Evolutionary conservation across 1,140 invertebrate species (phyloP), one percentile per base, ranked within the genome.

Genomic region (Andrena cerasifolii): DNA sequence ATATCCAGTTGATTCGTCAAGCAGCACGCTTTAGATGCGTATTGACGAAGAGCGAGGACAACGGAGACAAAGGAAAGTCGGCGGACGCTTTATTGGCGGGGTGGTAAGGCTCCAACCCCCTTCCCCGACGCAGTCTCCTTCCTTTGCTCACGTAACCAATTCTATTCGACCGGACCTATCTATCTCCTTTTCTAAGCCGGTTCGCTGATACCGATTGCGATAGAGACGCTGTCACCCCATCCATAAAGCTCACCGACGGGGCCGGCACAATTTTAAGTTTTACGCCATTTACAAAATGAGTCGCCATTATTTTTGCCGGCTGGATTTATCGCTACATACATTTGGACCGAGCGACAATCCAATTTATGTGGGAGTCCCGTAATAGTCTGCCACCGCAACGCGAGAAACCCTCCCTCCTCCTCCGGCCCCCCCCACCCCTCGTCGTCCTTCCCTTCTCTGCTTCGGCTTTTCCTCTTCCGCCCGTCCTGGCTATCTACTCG

Each of bases 241-340:
- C 82, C 77, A 85, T 87, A 82, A 89, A 87, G 78, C 66, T 65
- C 58, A 24, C n/a, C 59, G 59, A 40, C 65, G 45, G 51, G 61
- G 68, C 68, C 75, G 86, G 84, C 84, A 87, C 86, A 84, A 84
- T 88, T 87, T 88, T 87, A 90, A 91, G 90, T 91, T 91, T 89
- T 89, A 88, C 89, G 87, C 90, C 90, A 91, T 91, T 91, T 91
- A 89, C 89, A 91, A 91, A 91, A 91, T 91, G 90, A 91, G 90
- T 88, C 86, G 84, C 90, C 89, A 91, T 91, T 91, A 91, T 91
- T 91, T 91, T 91, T 84, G 82, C 77, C 61, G 62, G 62, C 51
- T 43, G 83, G 88, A 91, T 91, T 91, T 91, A 91, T 88, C 85
- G 84, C 88, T 87, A 87, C 89, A 87, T 89, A 90, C 88, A 89